A percentile compares a stretch with the other conserved stretches of the same genome.
These are phyloP conservation scores for Tetragonisca angustula DNA, from an alignment of 2,888 invertebrate species.

Conservation along the genomic window DNA sequence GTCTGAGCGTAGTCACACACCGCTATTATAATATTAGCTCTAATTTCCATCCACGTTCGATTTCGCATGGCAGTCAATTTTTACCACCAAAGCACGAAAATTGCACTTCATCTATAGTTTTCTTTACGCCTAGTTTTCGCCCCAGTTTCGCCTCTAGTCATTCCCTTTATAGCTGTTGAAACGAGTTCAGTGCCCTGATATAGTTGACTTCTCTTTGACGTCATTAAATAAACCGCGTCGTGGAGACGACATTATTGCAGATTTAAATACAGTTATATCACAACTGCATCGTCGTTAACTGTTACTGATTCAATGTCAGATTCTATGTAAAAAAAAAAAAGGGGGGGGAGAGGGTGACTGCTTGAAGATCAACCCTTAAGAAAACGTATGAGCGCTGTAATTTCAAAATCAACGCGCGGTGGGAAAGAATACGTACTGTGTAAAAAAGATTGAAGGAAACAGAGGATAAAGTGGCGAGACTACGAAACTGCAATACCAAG, in stretches of 20 bases:
- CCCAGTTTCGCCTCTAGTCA: conserved; percentile 40
- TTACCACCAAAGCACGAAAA: conserved; percentile 26
- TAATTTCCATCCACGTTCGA: not conserved
- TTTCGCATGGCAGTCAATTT: conserved; percentile 7
- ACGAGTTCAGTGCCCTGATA: conserved; percentile 74
- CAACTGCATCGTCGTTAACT: not conserved
- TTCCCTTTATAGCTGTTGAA: conserved; percentile 15
- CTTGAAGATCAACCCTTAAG: not conserved
- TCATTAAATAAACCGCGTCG: conserved; percentile 72
- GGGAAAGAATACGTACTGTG: not conserved
- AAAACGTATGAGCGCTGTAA: not conserved
- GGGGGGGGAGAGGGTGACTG: not conserved
- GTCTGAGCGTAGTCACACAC: conserved; percentile 16
- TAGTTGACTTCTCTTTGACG: conserved; percentile 73
- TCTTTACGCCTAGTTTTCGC: conserved; percentile 28
- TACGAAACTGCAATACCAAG: conserved; percentile 70
- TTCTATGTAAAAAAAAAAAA: not conserved
- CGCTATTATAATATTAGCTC: conserved; percentile 37
- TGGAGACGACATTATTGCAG: conserved; percentile 50
- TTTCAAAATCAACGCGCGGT: not conserved
- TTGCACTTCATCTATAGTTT: not conserved
- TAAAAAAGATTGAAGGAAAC: not conserved
- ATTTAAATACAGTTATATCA: not conserved
- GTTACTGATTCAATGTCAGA: not conserved
- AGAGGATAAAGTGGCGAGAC: not conserved